Base-by-base conservation (phyloP, 2,888 invertebrate species). In the Aporophyla nigra region DNA sequence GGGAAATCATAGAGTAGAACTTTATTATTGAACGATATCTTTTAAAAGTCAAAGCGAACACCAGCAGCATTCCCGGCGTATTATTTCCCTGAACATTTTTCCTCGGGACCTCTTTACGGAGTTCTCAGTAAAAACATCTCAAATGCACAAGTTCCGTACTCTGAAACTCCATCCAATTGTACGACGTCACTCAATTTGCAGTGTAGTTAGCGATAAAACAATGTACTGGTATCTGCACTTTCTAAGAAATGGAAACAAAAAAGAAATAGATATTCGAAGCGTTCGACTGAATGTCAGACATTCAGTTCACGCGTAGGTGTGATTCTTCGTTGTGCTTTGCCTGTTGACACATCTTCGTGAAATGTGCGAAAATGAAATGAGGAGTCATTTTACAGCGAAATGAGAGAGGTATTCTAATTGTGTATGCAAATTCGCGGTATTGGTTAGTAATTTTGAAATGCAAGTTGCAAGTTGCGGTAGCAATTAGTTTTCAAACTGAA, bases 201-300 rank as follows among this genome's bases (percentile, higher is more conserved):
- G 68, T 71, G 56, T 62, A 76, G 49, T 83, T 74, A 78, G 76
- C 77, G 24, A 59, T 66, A 70, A n/a, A 9, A 68, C 74, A 74
- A 71, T 75, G 63, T 77, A 78, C 59, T 75, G 76, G 67, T 82
- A 80, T 82, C 74, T 79, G 67, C 73, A 61, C 62, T 73, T 86
- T 81, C 83, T 66, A 46, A 82, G 83, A 80, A 86, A 53, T 56
- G 33, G 27, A 24, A 54, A 33, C 66, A 63, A 75, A 80, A 82
- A 81, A 74, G 69, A 76, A 82, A 76, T 70, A 54, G 73, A 79
- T 75, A 85, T 80, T 76, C 19, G 75, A 86, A 69, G 54, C 78
- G 59, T 80, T 74, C 61, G n/a, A 62, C 46, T 70, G 69, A 75
- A 77, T 74, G 59, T 79, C 33, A 40, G 19, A 33, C 33, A 33